Evolutionary conservation across 2,888 invertebrate species (phyloP), one percentile per base, ranked within the genome.

Genomic region (Syritta pipiens): DNA sequence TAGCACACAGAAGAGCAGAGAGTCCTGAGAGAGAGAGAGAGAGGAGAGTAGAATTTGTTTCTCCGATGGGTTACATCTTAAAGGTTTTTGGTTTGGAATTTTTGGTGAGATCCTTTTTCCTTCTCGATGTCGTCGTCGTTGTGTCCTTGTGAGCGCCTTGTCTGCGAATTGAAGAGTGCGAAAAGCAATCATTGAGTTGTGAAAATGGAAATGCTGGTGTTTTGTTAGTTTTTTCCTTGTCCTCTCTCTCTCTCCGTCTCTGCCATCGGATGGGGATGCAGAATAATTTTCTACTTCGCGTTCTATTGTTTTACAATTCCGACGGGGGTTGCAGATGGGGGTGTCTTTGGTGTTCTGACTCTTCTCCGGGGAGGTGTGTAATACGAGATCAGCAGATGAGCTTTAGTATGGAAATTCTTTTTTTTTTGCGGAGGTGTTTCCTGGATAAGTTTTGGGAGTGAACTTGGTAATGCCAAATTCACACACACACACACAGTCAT

Each of bases 101-200:
- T 42, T 51, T 7, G 26, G 14, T 32, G 40, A 17, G 14, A 32
- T 55, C 30, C 30, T 46, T 46, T 10, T 46, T 46, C 44, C 4
- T 24, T 12, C 17, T 9, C 19, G 26, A 4, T 20, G 24, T 51
- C 59, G 17, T 44, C 46, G 28, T 30, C 9, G 55, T 67, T 22
- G 40, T 49, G 51, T 42, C 51, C 20, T 46, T 40, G 62, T 17
- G 17, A 37, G 37, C 14, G 14, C n/a, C 3, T 17, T 24, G 49
- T 14, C 55, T 37, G 42, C 30, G 37, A 62, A 68, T 68, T 72
- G 67, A 72, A 63, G 63, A 75, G 74, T 67, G 75, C 69, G 81
- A 81, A 75, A 81, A 75, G 75, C 75, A 81, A 69, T 81, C 75
- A 81, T 75, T 75, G 68, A 81, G 63, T 53, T 74, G 79, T 62